Percentiles rank a stretch among this genome's conserved stretches.
Evolutionary conservation across 1,140 invertebrate species (phyloP).

Genomic region (Caligus rogercresseyi): DNA sequence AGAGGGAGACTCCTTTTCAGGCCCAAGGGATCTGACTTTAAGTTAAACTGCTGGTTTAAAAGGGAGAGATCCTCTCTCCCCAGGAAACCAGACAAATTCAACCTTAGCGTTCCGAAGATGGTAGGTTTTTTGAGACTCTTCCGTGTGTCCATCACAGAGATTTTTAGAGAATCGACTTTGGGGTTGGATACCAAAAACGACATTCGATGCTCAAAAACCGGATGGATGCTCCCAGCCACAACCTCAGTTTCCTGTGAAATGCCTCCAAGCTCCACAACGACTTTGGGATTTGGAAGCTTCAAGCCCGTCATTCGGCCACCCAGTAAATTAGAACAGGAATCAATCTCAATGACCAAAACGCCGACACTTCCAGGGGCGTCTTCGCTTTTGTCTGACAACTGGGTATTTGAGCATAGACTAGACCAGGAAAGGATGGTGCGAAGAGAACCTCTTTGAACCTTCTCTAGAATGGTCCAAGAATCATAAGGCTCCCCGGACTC

Average conservation of each 20-base stretch:
- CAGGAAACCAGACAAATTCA: conserved; percentile 4
- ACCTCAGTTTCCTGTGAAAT: not conserved
- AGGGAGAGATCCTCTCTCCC: not conserved
- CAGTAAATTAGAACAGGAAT: not conserved
- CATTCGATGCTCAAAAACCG: conserved; percentile 9
- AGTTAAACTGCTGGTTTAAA: not conserved
- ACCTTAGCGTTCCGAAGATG: not conserved
- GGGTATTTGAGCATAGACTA: not conserved
- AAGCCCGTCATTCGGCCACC: not conserved
- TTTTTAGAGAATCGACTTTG: not conserved
- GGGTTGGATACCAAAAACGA: conserved; percentile 6
- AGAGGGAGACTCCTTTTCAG: not conserved
- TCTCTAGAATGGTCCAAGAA: not conserved
- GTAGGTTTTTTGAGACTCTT: not conserved
- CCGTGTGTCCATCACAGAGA: not conserved
- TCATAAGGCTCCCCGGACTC: not conserved
- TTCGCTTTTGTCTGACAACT: not conserved
- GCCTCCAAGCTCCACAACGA: not conserved
- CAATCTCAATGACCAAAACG: conserved; percentile 3
- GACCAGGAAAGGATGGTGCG: not conserved
- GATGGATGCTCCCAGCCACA: conserved; percentile 1
- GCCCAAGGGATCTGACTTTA: not conserved
- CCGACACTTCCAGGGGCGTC: not conserved
- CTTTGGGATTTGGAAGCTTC: conserved; percentile 2
- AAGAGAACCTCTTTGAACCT: not conserved